These are phyloP conservation scores for Halesus radiatus DNA, from an alignment of 1,140 invertebrate species.

Conservation along the genomic window DNA sequence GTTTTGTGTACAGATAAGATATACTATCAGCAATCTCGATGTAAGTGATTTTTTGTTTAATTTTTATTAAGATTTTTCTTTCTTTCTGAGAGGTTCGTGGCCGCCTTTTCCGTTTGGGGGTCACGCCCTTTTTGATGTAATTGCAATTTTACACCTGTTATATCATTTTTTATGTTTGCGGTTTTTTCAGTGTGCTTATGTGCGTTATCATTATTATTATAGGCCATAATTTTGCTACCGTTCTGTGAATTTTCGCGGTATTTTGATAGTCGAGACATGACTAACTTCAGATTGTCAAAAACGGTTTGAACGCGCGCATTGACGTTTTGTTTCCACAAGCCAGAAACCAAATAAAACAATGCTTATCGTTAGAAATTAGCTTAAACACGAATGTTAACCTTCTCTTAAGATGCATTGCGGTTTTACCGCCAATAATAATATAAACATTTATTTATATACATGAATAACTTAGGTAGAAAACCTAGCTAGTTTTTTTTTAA, in stretches of 20 bases:
- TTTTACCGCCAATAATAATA: too few species aligned
- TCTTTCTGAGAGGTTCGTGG: background rate
- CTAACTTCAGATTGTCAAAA: slow-evolving; percentile 8
- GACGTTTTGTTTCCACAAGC: too few species aligned
- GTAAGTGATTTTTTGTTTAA: slow-evolving; percentile 40
- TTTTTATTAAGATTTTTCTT: slow-evolving; percentile 2
- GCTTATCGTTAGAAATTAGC: too few species aligned
- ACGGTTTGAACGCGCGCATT: background rate
- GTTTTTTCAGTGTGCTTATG: slow-evolving; percentile 6
- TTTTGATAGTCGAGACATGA: background rate
- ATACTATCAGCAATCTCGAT: slow-evolving; percentile 39
- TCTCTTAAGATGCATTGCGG: too few species aligned
- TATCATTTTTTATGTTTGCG: slow-evolving; percentile 24
- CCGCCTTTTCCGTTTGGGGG: slow-evolving; percentile 11
- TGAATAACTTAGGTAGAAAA: too few species aligned
- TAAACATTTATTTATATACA: too few species aligned
- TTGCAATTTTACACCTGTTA: slow-evolving; percentile 47
- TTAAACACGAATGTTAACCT: too few species aligned
- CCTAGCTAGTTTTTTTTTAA: too few species aligned
- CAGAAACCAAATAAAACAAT: too few species aligned
- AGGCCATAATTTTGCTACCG: background rate
- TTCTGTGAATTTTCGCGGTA: slow-evolving; percentile 25
- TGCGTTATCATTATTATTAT: slow-evolving; percentile 12
- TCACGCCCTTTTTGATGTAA: slow-evolving; percentile 49
- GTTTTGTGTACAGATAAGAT: slow-evolving; percentile 46